These are phyloP conservation scores for Antheraea pernyi DNA, from an alignment of 1,140 invertebrate species.

Conservation along the genomic window DNA sequence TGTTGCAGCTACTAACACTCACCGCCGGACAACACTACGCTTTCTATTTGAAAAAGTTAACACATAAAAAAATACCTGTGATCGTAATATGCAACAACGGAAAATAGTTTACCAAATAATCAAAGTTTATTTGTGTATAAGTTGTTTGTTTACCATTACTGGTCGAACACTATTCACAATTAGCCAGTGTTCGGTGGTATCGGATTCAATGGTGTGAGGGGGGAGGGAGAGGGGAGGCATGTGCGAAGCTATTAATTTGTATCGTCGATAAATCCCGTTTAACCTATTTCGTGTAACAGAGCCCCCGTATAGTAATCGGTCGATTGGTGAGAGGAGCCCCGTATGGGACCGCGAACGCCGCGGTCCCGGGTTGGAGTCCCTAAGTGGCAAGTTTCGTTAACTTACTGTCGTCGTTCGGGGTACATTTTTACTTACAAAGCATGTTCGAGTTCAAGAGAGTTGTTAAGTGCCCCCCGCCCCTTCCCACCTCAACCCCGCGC, in stretches of 20 bases:
- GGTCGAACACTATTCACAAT: not conserved
- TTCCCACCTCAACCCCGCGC: too few species aligned
- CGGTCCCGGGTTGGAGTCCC: not conserved
- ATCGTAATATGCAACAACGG: too few species aligned
- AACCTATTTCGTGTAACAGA: constrained; percentile 2
- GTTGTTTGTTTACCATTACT: not conserved
- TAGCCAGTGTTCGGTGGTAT: not conserved
- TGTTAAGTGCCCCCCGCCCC: not conserved
- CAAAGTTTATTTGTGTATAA: not conserved
- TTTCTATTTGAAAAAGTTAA: too few species aligned
- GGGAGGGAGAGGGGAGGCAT: not conserved
- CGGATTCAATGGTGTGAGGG: not conserved
- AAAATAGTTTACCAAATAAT: too few species aligned
- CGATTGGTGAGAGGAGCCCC: not conserved
- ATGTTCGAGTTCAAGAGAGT: not conserved
- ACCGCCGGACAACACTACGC: too few species aligned
- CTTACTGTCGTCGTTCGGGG: not conserved
- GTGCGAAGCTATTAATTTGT: constrained; percentile 14
- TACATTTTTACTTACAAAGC: not conserved
- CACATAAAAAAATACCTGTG: too few species aligned
- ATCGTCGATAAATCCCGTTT: constrained; percentile 8
- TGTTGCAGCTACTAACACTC: too few species aligned
- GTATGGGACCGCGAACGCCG: not conserved
- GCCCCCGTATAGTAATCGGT: not conserved
- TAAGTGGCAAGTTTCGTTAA: constrained; percentile 12